These are phyloP conservation scores for Uria lomvia DNA, from an alignment of 2,113 vertebrate species.

Conservation along the genomic window DNA sequence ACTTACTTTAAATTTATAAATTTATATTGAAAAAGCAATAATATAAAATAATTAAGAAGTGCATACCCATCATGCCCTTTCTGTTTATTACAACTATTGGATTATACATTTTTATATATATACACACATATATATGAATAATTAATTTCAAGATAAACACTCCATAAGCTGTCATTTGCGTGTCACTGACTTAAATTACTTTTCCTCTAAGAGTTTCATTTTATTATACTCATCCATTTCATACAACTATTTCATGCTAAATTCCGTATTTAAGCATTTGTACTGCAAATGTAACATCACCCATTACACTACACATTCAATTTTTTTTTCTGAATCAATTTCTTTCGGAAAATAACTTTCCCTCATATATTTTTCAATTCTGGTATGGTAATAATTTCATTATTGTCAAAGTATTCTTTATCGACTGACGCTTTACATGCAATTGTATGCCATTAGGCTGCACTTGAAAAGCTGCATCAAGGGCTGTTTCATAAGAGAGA, in stretches of 20 bases:
- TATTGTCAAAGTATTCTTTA: neutral
- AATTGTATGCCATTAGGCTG: neutral
- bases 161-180: neutral
- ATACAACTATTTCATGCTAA: neutral
- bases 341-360: neutral
- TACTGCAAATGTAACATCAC: neutral
- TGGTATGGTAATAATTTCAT: neutral
- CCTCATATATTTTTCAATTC: neutral
- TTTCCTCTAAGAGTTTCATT: neutral
- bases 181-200: neutral
- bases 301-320: accelerated
- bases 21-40: neutral
- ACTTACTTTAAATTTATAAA: neutral
- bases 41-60: neutral
- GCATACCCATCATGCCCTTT: neutral
- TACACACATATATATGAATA: neutral
- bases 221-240: neutral
- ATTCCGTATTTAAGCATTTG: neutral
- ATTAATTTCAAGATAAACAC: neutral
- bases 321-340: neutral
- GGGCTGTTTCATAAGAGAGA: neutral
- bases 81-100: neutral
- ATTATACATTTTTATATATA: neutral
- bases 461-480: neutral
- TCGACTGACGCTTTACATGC: neutral